Evolutionary conservation across 1,140 invertebrate species (phyloP), one percentile per base, ranked within the genome.

Genomic region (Sarcophaga bullata): DNA sequence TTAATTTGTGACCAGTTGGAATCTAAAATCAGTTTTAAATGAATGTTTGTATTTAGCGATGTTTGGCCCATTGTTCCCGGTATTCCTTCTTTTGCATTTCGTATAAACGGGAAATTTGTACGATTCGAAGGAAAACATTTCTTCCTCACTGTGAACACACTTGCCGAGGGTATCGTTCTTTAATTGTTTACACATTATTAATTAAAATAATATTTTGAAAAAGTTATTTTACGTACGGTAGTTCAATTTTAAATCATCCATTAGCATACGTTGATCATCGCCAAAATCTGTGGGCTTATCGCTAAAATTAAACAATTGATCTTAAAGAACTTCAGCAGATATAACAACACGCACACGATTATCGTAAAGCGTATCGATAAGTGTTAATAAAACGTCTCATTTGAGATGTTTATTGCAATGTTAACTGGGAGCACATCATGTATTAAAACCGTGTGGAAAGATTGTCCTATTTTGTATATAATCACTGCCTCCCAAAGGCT

Each of bases 361-460:
- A 90, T 99, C 98, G 91, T 99, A 99, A 0, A 99, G 91, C 0
- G 97, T 98, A 89, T 99, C 98, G 86, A 99, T 98, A 0, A 99
- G 91, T 6, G 97, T 99, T n/a, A 82, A 99, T 99, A 90, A 99
- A 99, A 85, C 98, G 91, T 87, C 98, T 93, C 78, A 97, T 94
- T 91, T 97, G 96, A 17, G 96, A 96, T 88, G 96, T 95, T 48
- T 94, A 91, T 85, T 93, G 92, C 17, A 95, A 90, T 86, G 94
- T 95, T 85, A 99, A 90, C 87, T 95, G 93, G 25, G 98, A n/a
- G 98, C 72, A 99, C 92, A 91, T 99, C 93, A 85, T 97, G 91
- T 86, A 99, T 95, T 80, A 99, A 94, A 52, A 99, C 94, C 48
- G 97, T 98, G 87, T 99, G 97, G 91, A 99, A 99, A 82, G 95